Percentiles rank a stretch among this genome's conserved stretches.
Evolutionary conservation across 92 coral and sea anemone species (phyloP).

Genomic region (Parazoanthus swiftii): DNA sequence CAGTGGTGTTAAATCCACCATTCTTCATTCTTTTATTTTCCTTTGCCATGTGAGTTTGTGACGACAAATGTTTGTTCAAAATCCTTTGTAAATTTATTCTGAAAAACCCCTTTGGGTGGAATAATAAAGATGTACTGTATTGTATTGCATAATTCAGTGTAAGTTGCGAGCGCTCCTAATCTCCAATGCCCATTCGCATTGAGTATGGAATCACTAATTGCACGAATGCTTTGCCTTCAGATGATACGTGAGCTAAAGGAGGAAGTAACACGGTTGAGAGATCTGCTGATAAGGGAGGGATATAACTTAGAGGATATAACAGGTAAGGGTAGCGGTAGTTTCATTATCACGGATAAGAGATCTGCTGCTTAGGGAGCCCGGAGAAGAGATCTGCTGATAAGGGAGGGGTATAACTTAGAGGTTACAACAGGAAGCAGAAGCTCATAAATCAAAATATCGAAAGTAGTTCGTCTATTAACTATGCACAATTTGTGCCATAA

Average conservation of each 20-base stretch:
- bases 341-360: slow-evolving; percentile 30
- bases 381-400: slow-evolving; percentile 70
- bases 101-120: neutral
- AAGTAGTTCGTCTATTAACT: too few species aligned
- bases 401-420: slow-evolving; percentile 88
- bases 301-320: slow-evolving; percentile 79
- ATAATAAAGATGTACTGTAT: neutral
- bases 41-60: neutral
- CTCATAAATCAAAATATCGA: too few species aligned
- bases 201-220: neutral
- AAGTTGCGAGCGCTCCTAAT: neutral
- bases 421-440: slow-evolving; percentile 34
- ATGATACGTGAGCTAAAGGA: slow-evolving; percentile 93
- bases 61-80: too few species aligned
- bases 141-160: neutral
- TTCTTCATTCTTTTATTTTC: neutral
- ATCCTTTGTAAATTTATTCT: too few species aligned
- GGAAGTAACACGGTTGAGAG: slow-evolving; percentile 84
- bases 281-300: slow-evolving; percentile 84
- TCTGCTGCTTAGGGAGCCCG: too few species aligned
- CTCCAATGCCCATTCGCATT: neutral
- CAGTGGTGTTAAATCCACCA: neutral
- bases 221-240: slow-evolving; percentile 48
- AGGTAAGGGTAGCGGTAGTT: slow-evolving; percentile 34
- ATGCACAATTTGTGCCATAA: too few species aligned